These are phyloP conservation scores for Colostygia pectinataria DNA, from an alignment of 2,888 invertebrate species.

Conservation along the genomic window DNA sequence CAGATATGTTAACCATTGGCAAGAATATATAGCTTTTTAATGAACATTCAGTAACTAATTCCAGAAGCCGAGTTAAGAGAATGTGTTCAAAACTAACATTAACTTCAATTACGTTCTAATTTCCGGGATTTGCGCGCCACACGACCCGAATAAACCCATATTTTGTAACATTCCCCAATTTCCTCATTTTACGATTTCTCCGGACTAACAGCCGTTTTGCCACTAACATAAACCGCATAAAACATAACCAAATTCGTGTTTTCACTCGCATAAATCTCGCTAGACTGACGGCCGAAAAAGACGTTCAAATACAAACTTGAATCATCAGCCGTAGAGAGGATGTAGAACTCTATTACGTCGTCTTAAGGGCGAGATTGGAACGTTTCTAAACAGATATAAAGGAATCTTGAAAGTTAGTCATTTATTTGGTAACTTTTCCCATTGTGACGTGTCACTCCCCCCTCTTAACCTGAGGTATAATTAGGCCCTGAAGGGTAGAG, in stretches of 20 bases:
- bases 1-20: too few relatives aligned
- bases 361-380: constrained; percentile 44
- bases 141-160: constrained; percentile 34
- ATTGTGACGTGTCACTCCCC: constrained; percentile 59
- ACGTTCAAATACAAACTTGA: constrained; percentile 37
- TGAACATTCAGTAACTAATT: too few relatives aligned
- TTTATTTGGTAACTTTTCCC: constrained; percentile 70
- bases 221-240: constrained; percentile 41
- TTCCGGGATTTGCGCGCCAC: constrained; percentile 12
- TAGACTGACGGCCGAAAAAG: constrained; percentile 52
- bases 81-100: constrained; percentile 25
- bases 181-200: constrained; percentile 38
- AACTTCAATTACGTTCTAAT: constrained; percentile 11
- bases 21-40: too few relatives aligned
- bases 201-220: constrained; percentile 37
- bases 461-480: constrained; percentile 40
- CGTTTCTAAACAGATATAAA: constrained; percentile 33
- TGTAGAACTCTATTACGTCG: constrained; percentile 37
- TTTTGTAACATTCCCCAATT: constrained; percentile 29
- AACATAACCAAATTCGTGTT: constrained; percentile 46
- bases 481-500: constrained; percentile 49
- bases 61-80: neutral
- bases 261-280: constrained; percentile 58
- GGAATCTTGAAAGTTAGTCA: constrained; percentile 50
- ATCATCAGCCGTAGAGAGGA: constrained; percentile 19